Evolutionary conservation across 2,797 vertebrate species (phyloP), one percentile per base, ranked within the genome.

Genomic region (Xenopus petersii): DNA sequence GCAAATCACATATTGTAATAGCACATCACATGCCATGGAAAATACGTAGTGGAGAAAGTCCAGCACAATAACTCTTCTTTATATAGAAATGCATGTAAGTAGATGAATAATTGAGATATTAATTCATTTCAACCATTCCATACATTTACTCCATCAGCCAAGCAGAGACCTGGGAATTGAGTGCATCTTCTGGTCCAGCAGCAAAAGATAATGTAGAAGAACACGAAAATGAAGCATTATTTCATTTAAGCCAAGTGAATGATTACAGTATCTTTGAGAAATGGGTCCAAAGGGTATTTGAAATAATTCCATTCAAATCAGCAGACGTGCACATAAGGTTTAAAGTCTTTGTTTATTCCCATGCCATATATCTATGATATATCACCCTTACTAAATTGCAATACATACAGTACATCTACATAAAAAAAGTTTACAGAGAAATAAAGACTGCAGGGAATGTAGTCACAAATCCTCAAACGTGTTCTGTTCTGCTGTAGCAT

Each of bases 261-360:
- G 61, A 80, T 70, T 1, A 0, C n/a, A 64, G 47, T 49, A 63
- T 72, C 48, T 48, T 67, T 60, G 67, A 16, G 58, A 73, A 54
- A 0, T 66, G 75, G 15, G 66, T 54, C 54, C 0, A 2, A 48
- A 66, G 21, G 74, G 4, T 33, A 66, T 67, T 67, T 46, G 56
- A 72, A 42, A 60, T 11, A 12, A 17, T 55, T 59, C 62, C 48
- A 58, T 51, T 12, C 49, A 49, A 65, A 51, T 49, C 55, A 46
- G 21, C 24, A 79, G 73, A 58, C 81, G 82, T 84, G 81, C 75
- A 21, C 30, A 46, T n/a, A 46, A 3, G n/a, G n/a, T 61, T 67
- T 33, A n/a, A 54, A 77, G 63, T 49, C 49, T 63, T 8, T 65
- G 58, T 66, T 59, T 66, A 76, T 71, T 48, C 12, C 64, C 49